Evolutionary conservation across 2,888 invertebrate species (phyloP).

Genomic region (Brachyopa scutellaris): DNA sequence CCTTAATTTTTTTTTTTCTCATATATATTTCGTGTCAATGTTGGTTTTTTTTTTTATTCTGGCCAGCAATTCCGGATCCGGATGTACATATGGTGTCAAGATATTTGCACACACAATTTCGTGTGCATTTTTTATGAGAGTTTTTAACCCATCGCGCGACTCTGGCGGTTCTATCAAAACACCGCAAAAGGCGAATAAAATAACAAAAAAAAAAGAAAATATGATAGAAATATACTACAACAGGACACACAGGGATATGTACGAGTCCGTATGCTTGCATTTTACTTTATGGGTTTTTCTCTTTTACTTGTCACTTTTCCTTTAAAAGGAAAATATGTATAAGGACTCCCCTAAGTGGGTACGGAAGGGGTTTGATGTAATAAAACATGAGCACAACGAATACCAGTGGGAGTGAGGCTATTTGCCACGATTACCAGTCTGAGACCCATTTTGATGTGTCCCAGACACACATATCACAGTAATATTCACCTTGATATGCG

Average conservation of each 20-base stretch:
- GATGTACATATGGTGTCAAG: constrained; percentile 60
- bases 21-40: constrained; percentile 45
- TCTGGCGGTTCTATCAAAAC: constrained; percentile 38
- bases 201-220: no score
- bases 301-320: neutral
- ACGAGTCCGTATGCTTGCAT: constrained; percentile 28
- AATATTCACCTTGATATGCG: constrained; percentile 63
- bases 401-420: constrained; percentile 36
- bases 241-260: constrained; percentile 9
- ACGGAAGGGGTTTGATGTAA: constrained; percentile 22
- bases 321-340: neutral
- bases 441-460: constrained; percentile 49
- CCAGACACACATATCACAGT: constrained; percentile 43
- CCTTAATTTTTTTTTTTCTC: no score
- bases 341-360: constrained; percentile 21
- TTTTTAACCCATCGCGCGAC: constrained; percentile 21
- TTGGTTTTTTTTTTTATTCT: constrained; percentile 29
- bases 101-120: constrained; percentile 58
- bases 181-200: constrained; percentile 53
- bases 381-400: constrained; percentile 18
- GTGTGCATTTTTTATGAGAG: constrained; percentile 65
- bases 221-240: neutral
- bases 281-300: constrained; percentile 33
- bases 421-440: constrained; percentile 58
- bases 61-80: constrained; percentile 41